Evolutionary conservation across 1,140 invertebrate genomes (phyloP).

Genomic region (Halotydeus destructor): DNA sequence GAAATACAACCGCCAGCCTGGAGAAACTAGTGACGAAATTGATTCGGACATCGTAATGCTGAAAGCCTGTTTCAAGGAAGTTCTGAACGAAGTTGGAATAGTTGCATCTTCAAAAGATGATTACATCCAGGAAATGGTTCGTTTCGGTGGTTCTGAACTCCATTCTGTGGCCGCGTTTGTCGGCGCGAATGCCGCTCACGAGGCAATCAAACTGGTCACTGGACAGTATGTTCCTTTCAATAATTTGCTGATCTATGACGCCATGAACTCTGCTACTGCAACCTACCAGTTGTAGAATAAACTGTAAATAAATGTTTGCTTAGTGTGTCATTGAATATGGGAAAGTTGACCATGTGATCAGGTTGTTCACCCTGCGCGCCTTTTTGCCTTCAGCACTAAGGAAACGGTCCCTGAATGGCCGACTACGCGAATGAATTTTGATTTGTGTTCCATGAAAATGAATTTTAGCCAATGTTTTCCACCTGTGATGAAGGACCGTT

Average conservation of each 20-base stretch:
- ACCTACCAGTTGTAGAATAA: conserved; percentile 33
- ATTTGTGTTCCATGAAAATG: too few relatives aligned
- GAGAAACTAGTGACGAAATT: conserved; percentile 60
- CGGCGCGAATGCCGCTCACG: conserved; percentile 78
- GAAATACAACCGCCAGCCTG: conserved; percentile 73
- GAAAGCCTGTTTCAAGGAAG: conserved; percentile 34
- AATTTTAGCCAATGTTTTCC: too few relatives aligned
- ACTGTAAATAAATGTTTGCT: conserved; percentile 1
- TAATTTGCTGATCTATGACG: conserved; percentile 90
- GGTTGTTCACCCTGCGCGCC: too few relatives aligned
- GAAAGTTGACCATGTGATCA: too few relatives aligned
- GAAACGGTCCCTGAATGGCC: too few relatives aligned
- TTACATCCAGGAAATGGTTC: conserved; percentile 79
- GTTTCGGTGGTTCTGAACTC: conserved; percentile 77
- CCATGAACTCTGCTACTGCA: conserved; percentile 59
- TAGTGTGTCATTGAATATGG: too few relatives aligned
- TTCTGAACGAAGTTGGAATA: conserved; percentile 66
- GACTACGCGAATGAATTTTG: too few relatives aligned
- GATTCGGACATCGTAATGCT: conserved; percentile 70
- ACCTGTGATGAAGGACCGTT: too few relatives aligned
- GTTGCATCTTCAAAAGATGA: conserved; percentile 59
- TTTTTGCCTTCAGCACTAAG: too few relatives aligned
- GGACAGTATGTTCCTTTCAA: conserved; percentile 86
- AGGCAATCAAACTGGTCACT: conserved; percentile 92
- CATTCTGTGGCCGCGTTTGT: conserved; percentile 88